These are phyloP conservation scores for Scrobipalpa costella DNA, from an alignment of 2,888 invertebrate species.

Conservation along the genomic window DNA sequence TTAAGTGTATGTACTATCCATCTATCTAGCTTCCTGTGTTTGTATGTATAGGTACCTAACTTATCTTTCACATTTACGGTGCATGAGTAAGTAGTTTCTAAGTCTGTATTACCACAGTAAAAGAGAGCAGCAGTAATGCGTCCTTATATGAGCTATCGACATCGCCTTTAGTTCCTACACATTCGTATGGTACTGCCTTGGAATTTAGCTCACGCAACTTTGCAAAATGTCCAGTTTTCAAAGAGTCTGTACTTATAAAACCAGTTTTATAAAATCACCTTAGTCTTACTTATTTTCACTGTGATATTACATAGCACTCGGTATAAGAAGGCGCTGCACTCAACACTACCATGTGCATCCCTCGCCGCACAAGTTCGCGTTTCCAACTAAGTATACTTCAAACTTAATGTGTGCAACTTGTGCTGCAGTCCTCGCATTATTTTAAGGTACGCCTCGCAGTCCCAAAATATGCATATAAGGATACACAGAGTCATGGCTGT, in stretches of 20 bases:
- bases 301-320: not conserved
- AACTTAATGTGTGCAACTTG: constrained; percentile 18
- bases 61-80: not conserved
- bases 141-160: too few species aligned
- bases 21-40: too few species aligned
- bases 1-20: too few species aligned
- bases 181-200: too few species aligned
- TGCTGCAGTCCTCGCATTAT: constrained; percentile 1
- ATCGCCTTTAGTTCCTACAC: too few species aligned
- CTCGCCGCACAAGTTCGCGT: not conserved
- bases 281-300: not conserved
- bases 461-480: too few species aligned
- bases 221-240: too few species aligned
- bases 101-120: not conserved
- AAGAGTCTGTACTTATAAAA: too few species aligned
- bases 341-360: constrained; percentile 5
- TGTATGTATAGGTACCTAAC: too few species aligned
- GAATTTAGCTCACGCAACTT: too few species aligned
- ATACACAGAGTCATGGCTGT: not conserved
- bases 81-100: not conserved
- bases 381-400: not conserved
- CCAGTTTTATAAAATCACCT: too few species aligned
- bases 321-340: not conserved
- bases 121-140: too few species aligned
- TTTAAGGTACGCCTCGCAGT: not conserved